phyloP scores from a whole-genome alignment of 2,888 invertebrate species.

The Rapana venosa region DNA sequence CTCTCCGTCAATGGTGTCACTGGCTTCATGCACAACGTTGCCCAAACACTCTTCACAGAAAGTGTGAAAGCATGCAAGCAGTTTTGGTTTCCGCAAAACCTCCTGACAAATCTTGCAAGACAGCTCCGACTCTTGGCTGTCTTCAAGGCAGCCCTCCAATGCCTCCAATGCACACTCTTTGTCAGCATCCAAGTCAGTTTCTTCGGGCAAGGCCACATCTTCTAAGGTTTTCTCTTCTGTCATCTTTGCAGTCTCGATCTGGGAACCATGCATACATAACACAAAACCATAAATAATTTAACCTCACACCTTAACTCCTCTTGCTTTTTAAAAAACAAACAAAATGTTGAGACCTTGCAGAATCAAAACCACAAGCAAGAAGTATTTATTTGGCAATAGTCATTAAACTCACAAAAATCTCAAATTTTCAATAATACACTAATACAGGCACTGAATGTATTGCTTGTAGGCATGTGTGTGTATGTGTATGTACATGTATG shows the following conservation, averaged over 20 bases:
- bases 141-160: slow-evolving; percentile 22
- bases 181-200: not conserved
- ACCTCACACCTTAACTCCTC: no score
- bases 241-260: slow-evolving; percentile 21
- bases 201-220: slow-evolving; percentile 31
- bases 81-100: slow-evolving; percentile 89
- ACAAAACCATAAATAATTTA: not conserved
- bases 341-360: no score
- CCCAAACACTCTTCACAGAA: slow-evolving; percentile 95
- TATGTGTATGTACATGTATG: no score
- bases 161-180: slow-evolving; percentile 4
- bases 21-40: slow-evolving; percentile 78
- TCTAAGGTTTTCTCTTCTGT: slow-evolving; percentile 41
- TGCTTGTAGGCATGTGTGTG: no score
- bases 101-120: slow-evolving; percentile 73
- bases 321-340: no score
- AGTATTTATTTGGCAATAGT: no score
- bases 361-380: no score
- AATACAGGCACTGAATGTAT: no score
- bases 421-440: no score
- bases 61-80: slow-evolving; percentile 95
- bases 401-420: no score
- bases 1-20: slow-evolving; percentile 44
- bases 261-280: not conserved
- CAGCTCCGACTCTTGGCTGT: slow-evolving; percentile 53